Conservation (phyloP, 2,797 vertebrate genomes). For the Tiaroga cobitis region DNA sequence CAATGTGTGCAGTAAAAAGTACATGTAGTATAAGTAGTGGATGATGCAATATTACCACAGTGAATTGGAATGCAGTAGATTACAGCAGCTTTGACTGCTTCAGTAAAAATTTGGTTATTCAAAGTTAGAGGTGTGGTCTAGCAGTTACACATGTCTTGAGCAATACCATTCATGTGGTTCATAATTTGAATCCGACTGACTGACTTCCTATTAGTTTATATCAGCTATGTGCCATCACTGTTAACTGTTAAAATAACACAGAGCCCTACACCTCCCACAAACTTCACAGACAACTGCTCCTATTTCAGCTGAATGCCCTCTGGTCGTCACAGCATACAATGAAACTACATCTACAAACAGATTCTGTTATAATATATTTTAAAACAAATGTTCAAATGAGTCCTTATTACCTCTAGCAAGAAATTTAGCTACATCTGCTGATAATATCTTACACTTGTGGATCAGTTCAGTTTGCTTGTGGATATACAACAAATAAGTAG, state of each 20-base stretch:
- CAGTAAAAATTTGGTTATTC: not conserved
- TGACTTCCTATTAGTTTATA: not conserved
- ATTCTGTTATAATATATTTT: not conserved
- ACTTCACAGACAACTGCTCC: not conserved
- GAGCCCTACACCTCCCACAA: not conserved
- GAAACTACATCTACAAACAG: not conserved
- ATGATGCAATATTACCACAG: not conserved
- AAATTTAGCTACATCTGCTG: not conserved
- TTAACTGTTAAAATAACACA: not conserved
- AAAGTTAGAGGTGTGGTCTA: not conserved
- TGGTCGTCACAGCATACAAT: not conserved
- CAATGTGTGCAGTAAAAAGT: not conserved
- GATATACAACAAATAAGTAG: not conserved
- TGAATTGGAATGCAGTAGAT: not conserved
- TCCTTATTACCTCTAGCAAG: not conserved
- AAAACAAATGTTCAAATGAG: not conserved
- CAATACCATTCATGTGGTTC: not conserved
- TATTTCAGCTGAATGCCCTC: not conserved
- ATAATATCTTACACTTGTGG: not conserved
- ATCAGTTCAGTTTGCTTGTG: not conserved
- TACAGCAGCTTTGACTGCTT: not conserved
- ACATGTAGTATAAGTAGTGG: not conserved
- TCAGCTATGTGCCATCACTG: not conserved
- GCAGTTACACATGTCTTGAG: not conserved
- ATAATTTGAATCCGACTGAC: not conserved